Base-by-base conservation (phyloP, 2,797 vertebrate species). In the Forpus xanthops region DNA sequence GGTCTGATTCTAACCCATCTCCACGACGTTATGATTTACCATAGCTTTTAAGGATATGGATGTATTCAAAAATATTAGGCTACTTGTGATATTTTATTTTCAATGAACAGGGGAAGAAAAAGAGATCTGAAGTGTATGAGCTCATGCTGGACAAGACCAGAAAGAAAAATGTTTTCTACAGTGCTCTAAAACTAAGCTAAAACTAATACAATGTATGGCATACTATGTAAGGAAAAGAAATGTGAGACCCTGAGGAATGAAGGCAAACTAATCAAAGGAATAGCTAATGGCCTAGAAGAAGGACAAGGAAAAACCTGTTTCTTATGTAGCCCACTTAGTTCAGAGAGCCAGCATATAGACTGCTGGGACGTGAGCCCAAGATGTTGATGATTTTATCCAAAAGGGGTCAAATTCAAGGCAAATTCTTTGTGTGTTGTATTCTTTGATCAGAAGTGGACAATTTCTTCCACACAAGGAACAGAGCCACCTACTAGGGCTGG, bases 231-330 rank as follows among this genome's bases (percentile, higher is more conserved):
- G n/a, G 80, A 80, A 75, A 90, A 74, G 20, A 90, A 92, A 92
- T 55, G 45, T 41, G 60, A 82, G 85, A 73, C 47, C 91, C 45
- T 27, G 1, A 35, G 87, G 85, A 83, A 86, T 60, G 56, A 90
- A 91, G 66, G 60, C 70, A 86, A 76, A 86, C 79, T 92, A 94
- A 94, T 91, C 83, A 94, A 93, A 95, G 89, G 82, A 95, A 86
- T 89, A 94, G 81, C 49, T 94, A 79, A 91, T 92, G 78, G 75
- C 35, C 79, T 55, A 37, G 72, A 83, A 96, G 92, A 60, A 82
- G 68, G 85, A 33, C 28, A 53, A 84, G 84, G 61, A 93, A 62
- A 37, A 79, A 58, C 78, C 68, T 85, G 65, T 47, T 93, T 92
- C 87, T 85, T 62, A 47, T 0, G 1, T 52, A 87, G 44, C 35